These are phyloP conservation scores for Coturnix japonica DNA, from an alignment of 2,113 vertebrate genomes.

Conservation along the genomic window DNA sequence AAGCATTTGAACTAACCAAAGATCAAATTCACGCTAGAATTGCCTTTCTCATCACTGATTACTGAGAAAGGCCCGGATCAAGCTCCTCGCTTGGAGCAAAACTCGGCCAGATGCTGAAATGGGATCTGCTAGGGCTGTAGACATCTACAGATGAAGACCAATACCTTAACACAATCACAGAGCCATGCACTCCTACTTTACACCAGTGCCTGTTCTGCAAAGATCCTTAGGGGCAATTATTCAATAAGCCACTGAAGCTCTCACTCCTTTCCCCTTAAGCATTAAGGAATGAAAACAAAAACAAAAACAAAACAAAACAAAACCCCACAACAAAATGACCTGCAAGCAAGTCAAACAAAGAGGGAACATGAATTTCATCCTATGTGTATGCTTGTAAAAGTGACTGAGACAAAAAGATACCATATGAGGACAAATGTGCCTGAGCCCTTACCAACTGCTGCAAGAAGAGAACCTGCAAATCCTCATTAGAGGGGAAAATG, in stretches of 20 bases:
- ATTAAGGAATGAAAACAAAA: background rate
- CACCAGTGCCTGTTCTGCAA: background rate
- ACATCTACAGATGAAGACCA: background rate
- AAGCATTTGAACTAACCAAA: background rate
- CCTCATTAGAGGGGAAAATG: background rate
- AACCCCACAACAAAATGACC: background rate
- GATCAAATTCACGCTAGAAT: constrained; percentile 18
- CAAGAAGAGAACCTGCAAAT: background rate
- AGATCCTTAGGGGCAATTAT: background rate
- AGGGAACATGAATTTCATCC: background rate
- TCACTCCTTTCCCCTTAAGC: background rate
- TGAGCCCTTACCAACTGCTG: background rate
- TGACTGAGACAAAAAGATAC: background rate
- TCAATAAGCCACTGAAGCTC: background rate
- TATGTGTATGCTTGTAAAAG: background rate
- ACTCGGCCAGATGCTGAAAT: constrained; percentile 13
- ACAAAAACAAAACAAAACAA: background rate
- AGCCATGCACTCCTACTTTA: background rate
- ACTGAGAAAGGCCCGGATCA: background rate
- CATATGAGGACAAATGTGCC: rapidly evolving
- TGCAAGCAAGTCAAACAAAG: background rate
- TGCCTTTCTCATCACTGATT: constrained; percentile 19
- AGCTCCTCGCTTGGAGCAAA: background rate
- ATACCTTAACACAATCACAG: background rate
- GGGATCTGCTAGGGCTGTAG: background rate